A percentile compares a stretch with the other conserved stretches of the same genome.
phyloP scores from a whole-genome alignment of 2,888 invertebrate species.

The Hyalella azteca region DNA sequence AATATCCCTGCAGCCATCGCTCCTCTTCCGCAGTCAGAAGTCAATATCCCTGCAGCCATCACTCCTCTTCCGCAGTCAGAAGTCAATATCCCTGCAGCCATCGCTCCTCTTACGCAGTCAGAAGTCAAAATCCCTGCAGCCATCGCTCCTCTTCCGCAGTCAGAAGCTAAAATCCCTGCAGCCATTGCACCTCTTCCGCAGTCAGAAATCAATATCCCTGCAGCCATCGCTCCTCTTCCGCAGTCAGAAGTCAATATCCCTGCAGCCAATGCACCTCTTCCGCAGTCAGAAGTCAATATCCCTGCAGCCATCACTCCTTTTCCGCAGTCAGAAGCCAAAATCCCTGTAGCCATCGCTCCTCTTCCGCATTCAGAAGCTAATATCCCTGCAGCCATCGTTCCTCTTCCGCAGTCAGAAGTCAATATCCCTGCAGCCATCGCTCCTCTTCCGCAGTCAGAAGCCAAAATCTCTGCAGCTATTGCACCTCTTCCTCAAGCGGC shows the following conservation, averaged over 20 bases:
- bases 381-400: neutral
- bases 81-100: neutral
- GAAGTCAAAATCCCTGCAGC: neutral
- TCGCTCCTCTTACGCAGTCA: neutral
- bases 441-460: neutral
- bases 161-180: neutral
- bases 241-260: neutral
- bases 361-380: neutral
- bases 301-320: neutral
- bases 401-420: neutral
- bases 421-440: neutral
- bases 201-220: neutral
- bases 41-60: neutral
- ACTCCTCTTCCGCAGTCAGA: slow-evolving; percentile 2
- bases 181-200: slow-evolving; percentile 6
- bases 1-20: neutral
- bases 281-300: neutral
- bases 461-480: neutral
- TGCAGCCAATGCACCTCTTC: slow-evolving; percentile 6
- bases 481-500: neutral
- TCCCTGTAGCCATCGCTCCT: neutral
- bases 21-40: neutral
- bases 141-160: neutral
- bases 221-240: slow-evolving; percentile 5
- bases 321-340: neutral